Evolutionary conservation across 64 coral and sea anemone genomes (phyloP).

Genomic region (Montipora efflorescens): DNA sequence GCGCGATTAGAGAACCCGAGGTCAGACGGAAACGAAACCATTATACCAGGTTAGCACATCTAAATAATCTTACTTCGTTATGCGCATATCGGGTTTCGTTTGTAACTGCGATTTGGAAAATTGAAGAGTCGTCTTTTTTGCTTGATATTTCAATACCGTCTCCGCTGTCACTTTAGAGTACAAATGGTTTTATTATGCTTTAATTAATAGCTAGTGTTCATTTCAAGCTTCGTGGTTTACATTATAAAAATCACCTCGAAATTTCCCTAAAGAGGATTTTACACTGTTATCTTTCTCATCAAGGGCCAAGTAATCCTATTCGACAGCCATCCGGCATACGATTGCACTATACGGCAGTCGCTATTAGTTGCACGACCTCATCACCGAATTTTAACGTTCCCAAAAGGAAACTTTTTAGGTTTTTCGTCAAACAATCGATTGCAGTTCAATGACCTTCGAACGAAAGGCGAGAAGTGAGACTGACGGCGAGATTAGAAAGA

Average conservation of each 20-base stretch:
- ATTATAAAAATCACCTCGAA: neutral
- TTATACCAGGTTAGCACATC: constrained; percentile 1
- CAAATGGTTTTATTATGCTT: constrained; percentile 87
- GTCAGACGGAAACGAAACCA: neutral
- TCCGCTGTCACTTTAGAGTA: neutral
- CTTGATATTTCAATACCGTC: neutral
- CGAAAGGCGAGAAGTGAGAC: neutral
- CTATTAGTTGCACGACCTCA: neutral
- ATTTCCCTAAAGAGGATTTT: constrained; percentile 18
- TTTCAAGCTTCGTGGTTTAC: constrained; percentile 62
- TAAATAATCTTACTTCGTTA: constrained; percentile 11
- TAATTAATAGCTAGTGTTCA: constrained; percentile 93
- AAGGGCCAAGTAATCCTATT: neutral
- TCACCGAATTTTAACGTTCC: neutral
- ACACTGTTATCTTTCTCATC: neutral
- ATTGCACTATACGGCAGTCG: neutral
- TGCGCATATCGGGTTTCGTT: constrained; percentile 31
- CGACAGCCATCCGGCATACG: neutral
- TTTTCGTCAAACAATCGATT: constrained; percentile 45
- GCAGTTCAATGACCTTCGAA: constrained; percentile 25
- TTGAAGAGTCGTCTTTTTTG: neutral
- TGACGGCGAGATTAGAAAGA: neutral
- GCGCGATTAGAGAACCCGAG: neutral
- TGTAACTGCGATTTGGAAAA: constrained; percentile 33
- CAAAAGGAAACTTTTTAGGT: neutral